Evolutionary conservation across 2,113 vertebrate species (phyloP).

Genomic region (Oncorhynchus mykiss): DNA sequence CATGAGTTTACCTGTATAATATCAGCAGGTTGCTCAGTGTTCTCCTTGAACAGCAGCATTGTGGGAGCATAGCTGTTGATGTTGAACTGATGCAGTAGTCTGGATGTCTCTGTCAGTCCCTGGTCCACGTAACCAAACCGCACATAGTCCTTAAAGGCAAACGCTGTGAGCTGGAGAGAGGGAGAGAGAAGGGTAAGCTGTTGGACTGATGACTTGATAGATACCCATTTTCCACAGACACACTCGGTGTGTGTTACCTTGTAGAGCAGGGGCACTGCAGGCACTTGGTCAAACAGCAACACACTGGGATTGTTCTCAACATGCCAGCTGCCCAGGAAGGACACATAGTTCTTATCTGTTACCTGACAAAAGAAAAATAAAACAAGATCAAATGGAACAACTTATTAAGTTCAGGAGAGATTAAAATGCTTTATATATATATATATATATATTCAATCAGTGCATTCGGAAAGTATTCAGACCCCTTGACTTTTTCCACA

Average conservation of each 20-base stretch:
- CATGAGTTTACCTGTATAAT: conserved; percentile 81
- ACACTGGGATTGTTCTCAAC: conserved; percentile 90
- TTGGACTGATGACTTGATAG: neutral
- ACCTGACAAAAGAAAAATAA: conserved; percentile 69
- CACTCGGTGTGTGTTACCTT: conserved; percentile 76
- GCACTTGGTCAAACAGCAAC: conserved; percentile 86
- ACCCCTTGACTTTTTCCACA: too few relatives aligned
- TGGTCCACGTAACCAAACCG: conserved; percentile 88
- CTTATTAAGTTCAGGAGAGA: too few relatives aligned
- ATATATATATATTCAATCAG: too few relatives aligned
- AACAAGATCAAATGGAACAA: neutral
- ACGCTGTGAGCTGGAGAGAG: conserved; percentile 82
- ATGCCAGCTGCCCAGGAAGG: conserved; percentile 86
- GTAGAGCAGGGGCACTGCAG: conserved; percentile 80
- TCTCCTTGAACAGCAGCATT: conserved; percentile 92
- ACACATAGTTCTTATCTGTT: conserved; percentile 83
- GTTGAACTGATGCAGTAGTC: conserved; percentile 81
- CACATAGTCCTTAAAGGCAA: conserved; percentile 87
- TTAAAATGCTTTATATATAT: too few relatives aligned
- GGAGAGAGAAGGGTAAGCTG: neutral
- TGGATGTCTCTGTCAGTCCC: conserved; percentile 65
- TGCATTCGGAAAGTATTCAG: too few relatives aligned
- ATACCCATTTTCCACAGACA: too few relatives aligned
- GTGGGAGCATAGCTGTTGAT: conserved; percentile 85
- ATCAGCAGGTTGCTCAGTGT: conserved; percentile 80